A percentile compares a stretch with the other conserved stretches of the same genome.
phyloP scores from a whole-genome alignment of 1,140 invertebrate genomes.

The Drosophila novamexicana region DNA sequence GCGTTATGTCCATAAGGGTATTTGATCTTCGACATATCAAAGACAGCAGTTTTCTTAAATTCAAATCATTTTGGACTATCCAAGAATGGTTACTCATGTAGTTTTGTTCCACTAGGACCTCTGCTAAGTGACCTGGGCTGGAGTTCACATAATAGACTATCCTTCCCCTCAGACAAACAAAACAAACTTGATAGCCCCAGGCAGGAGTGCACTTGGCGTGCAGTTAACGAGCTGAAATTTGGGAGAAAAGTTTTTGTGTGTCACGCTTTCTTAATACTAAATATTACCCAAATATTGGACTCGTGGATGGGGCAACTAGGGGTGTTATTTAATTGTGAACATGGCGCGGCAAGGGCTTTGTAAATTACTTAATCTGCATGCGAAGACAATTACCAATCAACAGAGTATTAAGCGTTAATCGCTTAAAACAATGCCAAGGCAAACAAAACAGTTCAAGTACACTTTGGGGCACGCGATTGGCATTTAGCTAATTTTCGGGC shows the following conservation, averaged over 20 bases:
- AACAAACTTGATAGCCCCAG: background rate
- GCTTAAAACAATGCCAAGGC: constrained; percentile 44
- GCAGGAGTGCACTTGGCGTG: constrained; percentile 10
- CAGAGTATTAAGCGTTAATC: constrained; percentile 48
- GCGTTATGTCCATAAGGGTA: too few species aligned
- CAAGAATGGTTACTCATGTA: too few species aligned
- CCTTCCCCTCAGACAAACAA: background rate
- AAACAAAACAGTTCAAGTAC: constrained; percentile 15
- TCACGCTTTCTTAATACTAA: constrained; percentile 33
- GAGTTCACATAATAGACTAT: too few species aligned
- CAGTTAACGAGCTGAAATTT: constrained; percentile 30
- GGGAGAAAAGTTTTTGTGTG: constrained; percentile 20
- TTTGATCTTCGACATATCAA: too few species aligned
- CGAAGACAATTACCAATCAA: constrained; percentile 50
- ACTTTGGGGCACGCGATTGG: constrained; percentile 29
- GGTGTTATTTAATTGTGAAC: constrained; percentile 16
- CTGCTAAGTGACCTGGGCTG: too few species aligned
- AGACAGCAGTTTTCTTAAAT: too few species aligned
- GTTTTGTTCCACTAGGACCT: too few species aligned
- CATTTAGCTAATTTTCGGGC: constrained; percentile 24
- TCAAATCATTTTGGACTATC: too few species aligned
- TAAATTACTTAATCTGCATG: constrained; percentile 55
- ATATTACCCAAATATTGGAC: background rate
- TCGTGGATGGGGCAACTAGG: background rate
- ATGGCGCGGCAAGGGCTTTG: constrained; percentile 7